Evolutionary conservation across 2,797 vertebrate species (phyloP).

Genomic region (Xyrichtys novacula): DNA sequence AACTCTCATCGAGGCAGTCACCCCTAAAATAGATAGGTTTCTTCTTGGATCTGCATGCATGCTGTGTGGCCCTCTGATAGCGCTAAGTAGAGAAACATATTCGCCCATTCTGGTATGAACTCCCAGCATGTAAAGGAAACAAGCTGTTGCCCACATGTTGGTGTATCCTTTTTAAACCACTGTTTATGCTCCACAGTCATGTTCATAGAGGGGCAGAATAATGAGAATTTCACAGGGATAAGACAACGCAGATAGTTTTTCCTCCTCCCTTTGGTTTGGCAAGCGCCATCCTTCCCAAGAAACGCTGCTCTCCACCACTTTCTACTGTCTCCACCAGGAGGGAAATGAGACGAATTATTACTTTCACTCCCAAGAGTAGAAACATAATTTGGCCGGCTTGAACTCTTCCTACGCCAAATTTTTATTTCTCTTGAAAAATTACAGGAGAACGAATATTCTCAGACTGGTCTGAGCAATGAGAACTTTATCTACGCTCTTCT

Average conservation of each 20-base stretch:
- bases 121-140: conserved; percentile 52
- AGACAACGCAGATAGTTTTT: conserved; percentile 40
- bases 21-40: conserved; percentile 81
- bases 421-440: conserved; percentile 49
- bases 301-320: conserved; percentile 60
- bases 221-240: conserved; percentile 78
- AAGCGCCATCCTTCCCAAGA: conserved; percentile 51
- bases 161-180: conserved; percentile 37
- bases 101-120: conserved; percentile 45
- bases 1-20: conserved; percentile 84
- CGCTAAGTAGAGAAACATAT: conserved; percentile 67
- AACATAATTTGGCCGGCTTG: conserved; percentile 51
- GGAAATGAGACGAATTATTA: conserved; percentile 72
- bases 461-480: neutral
- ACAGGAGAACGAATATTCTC: conserved; percentile 30
- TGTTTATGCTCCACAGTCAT: conserved; percentile 49
- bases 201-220: conserved; percentile 62
- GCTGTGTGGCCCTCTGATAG: conserved; percentile 81
- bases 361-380: conserved; percentile 61
- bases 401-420: conserved; percentile 34
- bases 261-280: conserved; percentile 63
- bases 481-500: neutral
- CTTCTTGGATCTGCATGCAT: conserved; percentile 65
- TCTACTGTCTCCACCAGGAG: conserved; percentile 68
- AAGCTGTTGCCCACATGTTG: conserved; percentile 59